phyloP scores from a whole-genome alignment of 2,888 invertebrate species.

The Yponomeuta cagnagella region DNA sequence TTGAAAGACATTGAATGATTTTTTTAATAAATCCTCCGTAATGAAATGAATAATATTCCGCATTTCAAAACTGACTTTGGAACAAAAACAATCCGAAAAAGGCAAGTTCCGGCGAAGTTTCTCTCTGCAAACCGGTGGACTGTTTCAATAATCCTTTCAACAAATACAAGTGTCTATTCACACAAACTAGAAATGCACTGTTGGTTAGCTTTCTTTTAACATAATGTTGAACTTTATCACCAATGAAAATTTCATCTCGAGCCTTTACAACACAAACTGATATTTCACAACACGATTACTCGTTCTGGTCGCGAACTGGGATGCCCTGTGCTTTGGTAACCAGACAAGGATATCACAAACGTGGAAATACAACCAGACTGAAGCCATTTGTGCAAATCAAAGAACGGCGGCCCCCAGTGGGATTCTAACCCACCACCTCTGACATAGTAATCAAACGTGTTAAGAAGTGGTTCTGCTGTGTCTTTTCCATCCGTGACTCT shows the following conservation, averaged over 20 bases:
- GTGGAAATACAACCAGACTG: no score
- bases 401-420: no score
- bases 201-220: not conserved
- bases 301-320: no score
- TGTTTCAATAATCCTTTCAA: conserved; percentile 1
- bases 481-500: not conserved
- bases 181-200: not conserved
- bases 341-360: no score
- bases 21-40: not conserved
- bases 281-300: no score
- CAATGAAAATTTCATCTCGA: no score
- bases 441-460: no score
- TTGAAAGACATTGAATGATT: not conserved
- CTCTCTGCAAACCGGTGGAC: not conserved
- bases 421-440: no score
- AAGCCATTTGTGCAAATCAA: no score
- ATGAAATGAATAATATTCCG: not conserved
- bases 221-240: no score
- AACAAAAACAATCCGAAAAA: not conserved
- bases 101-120: not conserved
- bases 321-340: no score
- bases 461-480: not conserved
- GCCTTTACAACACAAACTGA: no score
- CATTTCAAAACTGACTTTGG: not conserved
- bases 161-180: not conserved